Percentiles rank a stretch among this genome's conserved stretches.
phyloP scores from a whole-genome alignment of 2,113 vertebrate genomes.

The Indri indri region DNA sequence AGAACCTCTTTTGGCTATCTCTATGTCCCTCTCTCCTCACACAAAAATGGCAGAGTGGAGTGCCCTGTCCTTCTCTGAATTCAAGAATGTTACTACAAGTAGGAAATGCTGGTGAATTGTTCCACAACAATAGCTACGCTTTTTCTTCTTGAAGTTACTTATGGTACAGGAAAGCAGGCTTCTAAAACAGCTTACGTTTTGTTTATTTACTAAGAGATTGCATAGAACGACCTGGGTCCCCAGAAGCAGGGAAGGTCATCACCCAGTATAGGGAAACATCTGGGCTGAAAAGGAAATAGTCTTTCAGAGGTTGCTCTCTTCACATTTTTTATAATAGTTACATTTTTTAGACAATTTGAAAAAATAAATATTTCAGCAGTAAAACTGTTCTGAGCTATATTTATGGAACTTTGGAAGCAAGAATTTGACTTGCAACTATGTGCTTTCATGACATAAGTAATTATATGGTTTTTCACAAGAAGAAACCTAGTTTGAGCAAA shows the following conservation, averaged over 20 bases:
- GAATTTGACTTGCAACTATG: slow-evolving; percentile 23
- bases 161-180: not conserved
- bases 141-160: not conserved
- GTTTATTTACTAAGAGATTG: not conserved
- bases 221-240: not conserved
- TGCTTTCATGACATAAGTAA: not conserved
- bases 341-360: slow-evolving; percentile 16
- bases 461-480: not conserved
- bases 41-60: not conserved
- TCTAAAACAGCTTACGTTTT: not conserved
- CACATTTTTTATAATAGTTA: not conserved
- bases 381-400: not conserved
- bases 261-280: not conserved
- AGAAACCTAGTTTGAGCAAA: not conserved
- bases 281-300: not conserved
- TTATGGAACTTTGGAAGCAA: not conserved
- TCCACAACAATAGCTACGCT: not conserved
- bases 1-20: not conserved
- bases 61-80: not conserved
- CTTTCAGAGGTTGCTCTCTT: not conserved
- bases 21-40: not conserved
- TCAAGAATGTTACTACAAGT: not conserved
- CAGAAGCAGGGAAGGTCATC: not conserved
- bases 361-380: slow-evolving; percentile 13
- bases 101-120: not conserved